Percentiles rank a stretch among this genome's conserved stretches.
These are phyloP conservation scores for Chloebia gouldiae DNA, from an alignment of 2,113 vertebrate species.

Conservation along the genomic window DNA sequence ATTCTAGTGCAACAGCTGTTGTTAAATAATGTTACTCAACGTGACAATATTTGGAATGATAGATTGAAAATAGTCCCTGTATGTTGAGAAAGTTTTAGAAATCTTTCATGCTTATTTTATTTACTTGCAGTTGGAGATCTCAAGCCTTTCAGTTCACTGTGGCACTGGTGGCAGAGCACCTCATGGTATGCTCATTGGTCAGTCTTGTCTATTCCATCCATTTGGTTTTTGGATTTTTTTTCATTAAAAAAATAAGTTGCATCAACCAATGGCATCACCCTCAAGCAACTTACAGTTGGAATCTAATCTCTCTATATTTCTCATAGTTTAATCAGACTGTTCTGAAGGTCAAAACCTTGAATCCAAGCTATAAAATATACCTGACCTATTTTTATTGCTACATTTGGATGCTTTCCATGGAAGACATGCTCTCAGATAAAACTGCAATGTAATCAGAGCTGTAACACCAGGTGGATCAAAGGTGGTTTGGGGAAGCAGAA, in stretches of 20 bases:
- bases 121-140: background rate
- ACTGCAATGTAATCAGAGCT: background rate
- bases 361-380: background rate
- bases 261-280: background rate
- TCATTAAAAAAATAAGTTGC: background rate
- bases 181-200: background rate
- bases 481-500: background rate
- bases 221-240: background rate
- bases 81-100: background rate
- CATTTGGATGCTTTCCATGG: background rate
- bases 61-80: background rate
- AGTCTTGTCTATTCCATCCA: background rate
- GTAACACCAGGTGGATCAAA: background rate
- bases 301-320: background rate
- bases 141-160: background rate
- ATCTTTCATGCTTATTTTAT: background rate
- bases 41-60: background rate
- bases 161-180: background rate
- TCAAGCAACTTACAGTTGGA: background rate
- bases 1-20: background rate
- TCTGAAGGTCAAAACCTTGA: background rate
- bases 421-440: background rate
- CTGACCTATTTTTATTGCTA: constrained; percentile 2
- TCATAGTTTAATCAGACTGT: background rate
- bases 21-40: background rate